phyloP scores from a whole-genome alignment of 2,113 vertebrate genomes.

The Pseudorectes ferrugineus region DNA sequence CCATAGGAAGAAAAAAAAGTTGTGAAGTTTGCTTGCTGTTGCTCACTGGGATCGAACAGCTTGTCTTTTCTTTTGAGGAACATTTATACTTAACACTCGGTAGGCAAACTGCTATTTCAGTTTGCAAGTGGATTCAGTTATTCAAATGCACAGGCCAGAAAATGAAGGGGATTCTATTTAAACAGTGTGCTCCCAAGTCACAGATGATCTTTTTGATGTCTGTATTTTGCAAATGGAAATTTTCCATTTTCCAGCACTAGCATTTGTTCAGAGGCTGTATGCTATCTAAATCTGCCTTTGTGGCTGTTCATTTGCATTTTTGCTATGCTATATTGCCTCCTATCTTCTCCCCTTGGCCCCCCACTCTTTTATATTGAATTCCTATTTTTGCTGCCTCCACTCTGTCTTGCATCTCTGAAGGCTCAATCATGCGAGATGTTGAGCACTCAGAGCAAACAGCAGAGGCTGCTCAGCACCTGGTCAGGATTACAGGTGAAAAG shows the following conservation, averaged over 20 bases:
- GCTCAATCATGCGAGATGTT: background rate
- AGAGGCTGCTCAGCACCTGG: background rate
- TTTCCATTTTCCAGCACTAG: slow-evolving; percentile 57
- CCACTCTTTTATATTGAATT: slow-evolving; percentile 15
- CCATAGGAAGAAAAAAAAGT: background rate
- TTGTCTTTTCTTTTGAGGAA: slow-evolving; percentile 65
- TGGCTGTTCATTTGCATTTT: slow-evolving; percentile 39
- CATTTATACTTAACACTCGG: slow-evolving; percentile 58
- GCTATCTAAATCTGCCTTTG: slow-evolving; percentile 58
- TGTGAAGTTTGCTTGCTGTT: slow-evolving; percentile 36
- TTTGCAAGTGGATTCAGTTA: slow-evolving; percentile 61
- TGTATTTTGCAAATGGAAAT: slow-evolving; percentile 67
- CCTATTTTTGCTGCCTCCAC: slow-evolving; percentile 5
- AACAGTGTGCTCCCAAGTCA: slow-evolving; percentile 55
- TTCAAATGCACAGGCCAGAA: slow-evolving; percentile 64
- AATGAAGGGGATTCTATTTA: slow-evolving; percentile 66
- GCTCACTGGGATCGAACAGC: slow-evolving; percentile 50
- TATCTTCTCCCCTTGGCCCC: background rate
- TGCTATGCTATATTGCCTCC: background rate
- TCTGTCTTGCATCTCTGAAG: background rate
- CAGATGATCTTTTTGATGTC: slow-evolving; percentile 70
- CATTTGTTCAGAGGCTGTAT: slow-evolving; percentile 43
- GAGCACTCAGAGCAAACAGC: background rate
- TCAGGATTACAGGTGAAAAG: background rate
- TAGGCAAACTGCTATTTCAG: slow-evolving; percentile 66